phyloP scores from a whole-genome alignment of 2,888 invertebrate species.

The Anarsia innoxiella region DNA sequence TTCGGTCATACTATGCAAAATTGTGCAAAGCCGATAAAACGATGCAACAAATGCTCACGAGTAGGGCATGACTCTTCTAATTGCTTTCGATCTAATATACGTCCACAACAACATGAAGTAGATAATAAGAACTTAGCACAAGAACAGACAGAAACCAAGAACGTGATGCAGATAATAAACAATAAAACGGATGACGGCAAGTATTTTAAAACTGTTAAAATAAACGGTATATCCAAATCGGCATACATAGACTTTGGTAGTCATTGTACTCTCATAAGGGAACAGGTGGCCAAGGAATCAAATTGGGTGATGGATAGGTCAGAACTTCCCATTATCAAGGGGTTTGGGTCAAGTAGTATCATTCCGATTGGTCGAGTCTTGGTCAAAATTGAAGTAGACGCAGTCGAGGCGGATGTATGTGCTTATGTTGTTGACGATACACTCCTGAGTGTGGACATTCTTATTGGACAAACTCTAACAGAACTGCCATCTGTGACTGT shows the following conservation, averaged over 20 bases:
- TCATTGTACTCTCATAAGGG: conserved; percentile 11
- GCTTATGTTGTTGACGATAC: conserved; percentile 8
- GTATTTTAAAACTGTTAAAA: conserved; percentile 9
- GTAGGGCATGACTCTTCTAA: neutral
- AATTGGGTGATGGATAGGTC: neutral
- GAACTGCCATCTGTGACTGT: conserved; percentile 9
- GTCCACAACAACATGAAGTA: neutral
- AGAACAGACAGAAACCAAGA: neutral
- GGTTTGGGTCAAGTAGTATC: conserved; percentile 7
- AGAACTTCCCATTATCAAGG: conserved; percentile 11
- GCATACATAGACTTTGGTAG: conserved; percentile 16
- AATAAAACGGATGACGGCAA: conserved; percentile 4
- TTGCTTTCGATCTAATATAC: neutral
- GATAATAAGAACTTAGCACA: neutral
- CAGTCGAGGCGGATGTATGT: conserved; percentile 1
- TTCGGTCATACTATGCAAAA: neutral
- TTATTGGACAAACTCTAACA: conserved; percentile 13
- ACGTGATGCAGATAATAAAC: neutral
- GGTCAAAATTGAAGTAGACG: conserved; percentile 4
- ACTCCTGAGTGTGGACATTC: conserved; percentile 5
- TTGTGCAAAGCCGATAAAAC: neutral
- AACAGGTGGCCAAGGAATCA: neutral
- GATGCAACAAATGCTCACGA: neutral
- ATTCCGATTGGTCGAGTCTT: conserved; percentile 2
- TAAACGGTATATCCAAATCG: conserved; percentile 2